phyloP scores from a whole-genome alignment of 1,140 invertebrate genomes.

The Meloidogyne floridensis region DNA sequence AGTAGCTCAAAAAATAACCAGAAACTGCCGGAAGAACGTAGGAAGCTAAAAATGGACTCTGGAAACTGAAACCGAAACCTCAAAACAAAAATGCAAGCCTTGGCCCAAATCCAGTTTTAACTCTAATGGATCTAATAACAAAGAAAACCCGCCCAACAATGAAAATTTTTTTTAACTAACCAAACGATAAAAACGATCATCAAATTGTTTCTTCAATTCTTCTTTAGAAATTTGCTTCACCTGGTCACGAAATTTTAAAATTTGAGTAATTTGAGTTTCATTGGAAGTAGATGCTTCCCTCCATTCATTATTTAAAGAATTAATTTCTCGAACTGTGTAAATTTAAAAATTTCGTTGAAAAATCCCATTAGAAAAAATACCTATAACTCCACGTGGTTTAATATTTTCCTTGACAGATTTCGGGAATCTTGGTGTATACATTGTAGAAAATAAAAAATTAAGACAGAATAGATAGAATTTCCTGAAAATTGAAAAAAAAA shows the following conservation, averaged over 20 bases:
- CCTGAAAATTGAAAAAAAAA: neutral
- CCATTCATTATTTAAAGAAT: neutral
- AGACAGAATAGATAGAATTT: no score
- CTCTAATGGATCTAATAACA: no score
- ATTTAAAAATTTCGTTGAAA: neutral
- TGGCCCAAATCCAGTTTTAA: no score
- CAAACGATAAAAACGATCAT: neutral
- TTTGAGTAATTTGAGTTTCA: neutral
- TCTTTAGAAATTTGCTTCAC: neutral
- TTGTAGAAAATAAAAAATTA: constrained; percentile 68
- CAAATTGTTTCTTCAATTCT: neutral
- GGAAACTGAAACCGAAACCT: no score
- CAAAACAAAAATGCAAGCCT: no score
- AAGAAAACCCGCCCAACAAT: no score
- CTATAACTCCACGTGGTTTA: neutral
- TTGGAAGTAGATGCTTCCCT: neutral
- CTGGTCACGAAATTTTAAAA: neutral
- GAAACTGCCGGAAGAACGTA: no score
- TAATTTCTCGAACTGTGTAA: neutral
- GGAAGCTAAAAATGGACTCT: no score
- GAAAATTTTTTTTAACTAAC: neutral
- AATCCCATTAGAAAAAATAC: neutral
- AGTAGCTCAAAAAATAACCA: no score
- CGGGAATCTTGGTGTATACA: constrained; percentile 66
- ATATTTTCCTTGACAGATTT: neutral